Conservation (phyloP, 2,888 invertebrate genomes). For the Bugula neritina region DNA sequence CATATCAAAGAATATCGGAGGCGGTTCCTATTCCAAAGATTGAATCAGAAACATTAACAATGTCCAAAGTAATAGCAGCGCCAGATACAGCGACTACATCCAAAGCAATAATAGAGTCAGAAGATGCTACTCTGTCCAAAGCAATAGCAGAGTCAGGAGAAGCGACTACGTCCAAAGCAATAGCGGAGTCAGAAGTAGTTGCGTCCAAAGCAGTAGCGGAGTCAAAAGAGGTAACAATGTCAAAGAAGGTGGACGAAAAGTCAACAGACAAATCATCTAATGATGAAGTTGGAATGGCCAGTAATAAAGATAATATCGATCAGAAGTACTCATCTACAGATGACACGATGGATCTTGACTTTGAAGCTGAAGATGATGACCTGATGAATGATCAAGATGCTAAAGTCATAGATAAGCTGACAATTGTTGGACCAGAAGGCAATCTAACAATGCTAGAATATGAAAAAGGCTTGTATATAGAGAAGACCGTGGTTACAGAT, state of each 20-base stretch:
- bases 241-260: too few species aligned
- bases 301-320: too few species aligned
- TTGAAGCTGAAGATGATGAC: neutral
- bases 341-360: neutral
- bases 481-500: neutral
- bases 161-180: neutral
- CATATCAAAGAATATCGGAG: too few species aligned
- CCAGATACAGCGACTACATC: neutral
- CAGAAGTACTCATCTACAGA: neutral
- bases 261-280: too few species aligned
- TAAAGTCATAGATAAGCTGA: neutral
- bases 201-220: neutral
- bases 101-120: neutral
- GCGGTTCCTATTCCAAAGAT: too few species aligned
- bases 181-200: neutral
- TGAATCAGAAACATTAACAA: neutral
- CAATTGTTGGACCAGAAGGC: neutral
- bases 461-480: neutral
- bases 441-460: neutral
- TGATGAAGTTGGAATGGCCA: neutral
- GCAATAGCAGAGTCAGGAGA: neutral
- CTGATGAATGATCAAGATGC: too few species aligned
- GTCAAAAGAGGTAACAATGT: too few species aligned
- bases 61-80: neutral
- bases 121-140: neutral